These are phyloP conservation scores for Climacteris rufus DNA, from an alignment of 2,113 vertebrate genomes.

Conservation along the genomic window DNA sequence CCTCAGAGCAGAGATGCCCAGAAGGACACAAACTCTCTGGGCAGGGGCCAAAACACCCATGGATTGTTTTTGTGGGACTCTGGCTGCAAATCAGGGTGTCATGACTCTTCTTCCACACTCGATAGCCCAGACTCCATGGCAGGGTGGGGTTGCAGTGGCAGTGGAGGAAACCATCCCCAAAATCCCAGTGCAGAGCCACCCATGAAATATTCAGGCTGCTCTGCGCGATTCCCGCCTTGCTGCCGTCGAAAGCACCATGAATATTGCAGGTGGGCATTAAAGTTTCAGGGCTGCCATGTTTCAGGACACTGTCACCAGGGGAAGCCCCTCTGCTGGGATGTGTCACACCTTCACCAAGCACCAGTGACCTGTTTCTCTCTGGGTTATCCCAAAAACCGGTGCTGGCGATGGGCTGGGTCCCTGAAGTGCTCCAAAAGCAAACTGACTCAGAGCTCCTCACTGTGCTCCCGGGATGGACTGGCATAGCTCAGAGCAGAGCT, in stretches of 20 bases:
- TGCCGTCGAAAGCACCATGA: neutral
- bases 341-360: accelerated
- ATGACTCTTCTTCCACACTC: neutral
- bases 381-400: neutral
- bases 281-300: neutral
- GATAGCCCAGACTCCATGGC: accelerated
- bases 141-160: accelerated
- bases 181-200: neutral
- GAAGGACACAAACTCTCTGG: accelerated
- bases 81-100: neutral
- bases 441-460: accelerated
- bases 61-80: neutral
- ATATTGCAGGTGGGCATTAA: constrained; percentile 53
- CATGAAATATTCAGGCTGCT: constrained; percentile 31
- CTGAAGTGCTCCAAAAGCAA: neutral
- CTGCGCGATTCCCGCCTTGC: neutral
- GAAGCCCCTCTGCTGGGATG: accelerated
- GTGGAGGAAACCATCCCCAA: neutral
- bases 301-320: accelerated
- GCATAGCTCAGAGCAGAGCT: neutral
- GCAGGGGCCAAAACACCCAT: accelerated
- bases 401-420: neutral
- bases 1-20: neutral
- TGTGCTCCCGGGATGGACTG: accelerated
- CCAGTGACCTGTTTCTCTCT: neutral